phyloP scores from a whole-genome alignment of 2,113 vertebrate genomes.

The Spilogale gracilis region DNA sequence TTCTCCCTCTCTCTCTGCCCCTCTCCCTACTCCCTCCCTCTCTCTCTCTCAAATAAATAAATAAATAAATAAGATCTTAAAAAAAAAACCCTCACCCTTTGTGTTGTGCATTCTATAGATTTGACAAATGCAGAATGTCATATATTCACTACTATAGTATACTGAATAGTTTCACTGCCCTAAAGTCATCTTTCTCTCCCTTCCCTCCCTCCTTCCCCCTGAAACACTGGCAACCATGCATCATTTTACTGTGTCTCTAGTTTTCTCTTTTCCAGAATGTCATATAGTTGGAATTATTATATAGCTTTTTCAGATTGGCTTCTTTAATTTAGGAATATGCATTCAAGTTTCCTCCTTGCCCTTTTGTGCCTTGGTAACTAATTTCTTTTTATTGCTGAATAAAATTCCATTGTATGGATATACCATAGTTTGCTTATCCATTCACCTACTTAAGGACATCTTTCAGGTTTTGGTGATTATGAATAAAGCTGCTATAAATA shows the following conservation, averaged over 20 bases:
- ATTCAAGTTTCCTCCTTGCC: neutral
- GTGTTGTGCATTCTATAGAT: neutral
- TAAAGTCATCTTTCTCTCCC: neutral
- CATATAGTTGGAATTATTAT: neutral
- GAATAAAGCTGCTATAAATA: neutral
- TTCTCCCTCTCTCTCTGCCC: neutral
- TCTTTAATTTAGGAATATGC: neutral
- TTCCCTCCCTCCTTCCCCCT: neutral
- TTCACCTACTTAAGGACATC: neutral
- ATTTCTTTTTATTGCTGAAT: neutral
- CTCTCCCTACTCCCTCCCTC: neutral
- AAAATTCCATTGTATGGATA: neutral
- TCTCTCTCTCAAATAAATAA: neutral
- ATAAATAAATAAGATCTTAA: neutral
- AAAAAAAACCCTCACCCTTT: neutral
- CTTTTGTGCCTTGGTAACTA: neutral
- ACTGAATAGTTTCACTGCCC: neutral
- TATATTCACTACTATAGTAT: neutral
- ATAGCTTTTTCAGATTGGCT: neutral
- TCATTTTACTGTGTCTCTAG: neutral
- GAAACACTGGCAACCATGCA: neutral
- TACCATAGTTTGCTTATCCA: neutral
- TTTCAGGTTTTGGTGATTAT: neutral
- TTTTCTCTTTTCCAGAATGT: neutral
- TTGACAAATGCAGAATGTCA: neutral